Evolutionary conservation across 2,888 invertebrate species (phyloP), one percentile per base, ranked within the genome.

Genomic region (Hololepta plana): DNA sequence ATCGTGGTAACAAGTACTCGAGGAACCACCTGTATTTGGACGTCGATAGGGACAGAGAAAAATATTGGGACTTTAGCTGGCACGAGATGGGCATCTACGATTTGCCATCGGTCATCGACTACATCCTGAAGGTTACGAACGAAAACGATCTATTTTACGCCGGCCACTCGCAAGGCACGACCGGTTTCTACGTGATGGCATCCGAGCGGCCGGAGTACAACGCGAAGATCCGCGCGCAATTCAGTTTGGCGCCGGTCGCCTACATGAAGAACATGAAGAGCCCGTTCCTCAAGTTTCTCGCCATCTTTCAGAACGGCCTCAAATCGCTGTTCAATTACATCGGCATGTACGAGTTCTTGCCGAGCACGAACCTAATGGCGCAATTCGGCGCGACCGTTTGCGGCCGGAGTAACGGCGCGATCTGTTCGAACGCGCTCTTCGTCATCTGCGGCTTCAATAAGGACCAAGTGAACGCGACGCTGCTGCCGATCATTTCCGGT

Each of bases 141-240:
- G 56, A 62, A 13, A 36, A 60, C 1, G 55, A 67, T 26, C 41
- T 88, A 0, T 72, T 74, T 40, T 87, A 84, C 45, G 53, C 79
- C 2, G 88, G 87, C 0, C 81, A 85, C 46, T 87, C 84, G 0
- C 72, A 72, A 49, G 85, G 84, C 4, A 70, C 73, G 1, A 73
- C 75, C 1, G 42, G 55, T 2, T 76, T 72, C 45, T 77, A 64
- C 43, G 70, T 74, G 0, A 62, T 75, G 69, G 57, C 59, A 9
- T 64, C 71, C 1, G 54, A 65, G 27, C 50, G 53, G n/a, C 72
- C 76, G 0, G 64, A 66, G 24, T 75, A 74, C 39, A 73, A 74
- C 44, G 44, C 53, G 1, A 76, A 74, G 47, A 62, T 81, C 4
- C 58, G 60, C 24, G 61, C 67, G 0, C 68, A 71, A 62, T 66